Conservation (phyloP, 2,888 invertebrate species). For the Merodon equestris region DNA sequence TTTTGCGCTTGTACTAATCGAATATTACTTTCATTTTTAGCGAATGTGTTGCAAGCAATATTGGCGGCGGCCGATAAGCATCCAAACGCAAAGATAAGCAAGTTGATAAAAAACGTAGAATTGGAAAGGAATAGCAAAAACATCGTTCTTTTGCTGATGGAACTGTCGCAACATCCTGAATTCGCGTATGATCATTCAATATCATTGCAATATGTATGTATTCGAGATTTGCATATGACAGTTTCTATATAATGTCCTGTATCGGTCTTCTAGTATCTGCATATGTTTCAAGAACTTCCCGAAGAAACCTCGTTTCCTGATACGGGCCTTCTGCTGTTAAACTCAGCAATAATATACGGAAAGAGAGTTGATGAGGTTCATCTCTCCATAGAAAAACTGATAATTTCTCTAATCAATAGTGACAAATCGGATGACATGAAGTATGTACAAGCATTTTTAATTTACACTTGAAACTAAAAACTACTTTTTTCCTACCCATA, state of each 20-base stretch:
- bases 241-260: too few species aligned
- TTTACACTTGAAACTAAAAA: too few species aligned
- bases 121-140: constrained; percentile 70
- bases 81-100: constrained; percentile 73
- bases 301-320: constrained; percentile 69
- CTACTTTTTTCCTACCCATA: too few species aligned
- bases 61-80: constrained; percentile 71
- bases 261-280: constrained; percentile 71
- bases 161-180: constrained; percentile 74
- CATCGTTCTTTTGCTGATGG: constrained; percentile 73
- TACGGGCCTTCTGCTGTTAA: constrained; percentile 72
- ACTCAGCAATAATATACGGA: constrained; percentile 74
- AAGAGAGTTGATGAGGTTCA: constrained; percentile 75
- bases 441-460: constrained; percentile 9
- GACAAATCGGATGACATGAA: constrained; percentile 5
- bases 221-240: neutral
- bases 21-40: neutral
- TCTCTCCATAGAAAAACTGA: constrained; percentile 72
- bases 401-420: constrained; percentile 69
- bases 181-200: constrained; percentile 74
- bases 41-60: constrained; percentile 53
- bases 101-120: constrained; percentile 72
- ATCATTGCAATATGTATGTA: constrained; percentile 74
- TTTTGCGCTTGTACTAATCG: neutral
- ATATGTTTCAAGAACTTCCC: constrained; percentile 71